Evolutionary conservation across 2,888 invertebrate genomes (phyloP).

Genomic region (Ophion slaviceki): DNA sequence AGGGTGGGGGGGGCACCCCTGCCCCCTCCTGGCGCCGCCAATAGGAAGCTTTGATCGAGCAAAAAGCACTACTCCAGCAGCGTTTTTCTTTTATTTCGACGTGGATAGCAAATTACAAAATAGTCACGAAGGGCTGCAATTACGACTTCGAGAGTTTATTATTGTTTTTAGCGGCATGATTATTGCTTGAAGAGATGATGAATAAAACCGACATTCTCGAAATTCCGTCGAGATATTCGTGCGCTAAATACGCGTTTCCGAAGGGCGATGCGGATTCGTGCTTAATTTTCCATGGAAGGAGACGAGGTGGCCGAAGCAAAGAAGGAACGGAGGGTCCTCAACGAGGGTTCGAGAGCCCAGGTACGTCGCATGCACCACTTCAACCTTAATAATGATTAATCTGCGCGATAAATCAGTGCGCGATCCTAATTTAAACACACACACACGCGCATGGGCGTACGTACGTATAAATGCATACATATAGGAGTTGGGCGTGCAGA

Average conservation of each 20-base stretch:
- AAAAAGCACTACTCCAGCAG: too few species aligned
- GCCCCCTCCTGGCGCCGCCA: too few species aligned
- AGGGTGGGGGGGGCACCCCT: too few species aligned
- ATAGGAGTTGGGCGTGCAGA: slow-evolving; percentile 19
- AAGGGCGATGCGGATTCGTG: not conserved
- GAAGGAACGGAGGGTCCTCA: slow-evolving; percentile 24
- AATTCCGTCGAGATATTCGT: not conserved
- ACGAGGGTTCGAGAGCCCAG: slow-evolving; percentile 17
- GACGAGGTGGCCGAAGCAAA: slow-evolving; percentile 1
- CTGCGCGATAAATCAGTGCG: slow-evolving; percentile 54
- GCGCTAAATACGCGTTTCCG: not conserved
- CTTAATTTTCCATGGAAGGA: not conserved
- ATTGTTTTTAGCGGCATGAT: too few species aligned
- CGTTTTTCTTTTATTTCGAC: too few species aligned
- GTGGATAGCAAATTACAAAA: too few species aligned
- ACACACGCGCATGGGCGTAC: slow-evolving; percentile 5
- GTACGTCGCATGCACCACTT: slow-evolving; percentile 37
- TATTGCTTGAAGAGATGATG: too few species aligned
- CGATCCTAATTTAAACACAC: slow-evolving; percentile 58
- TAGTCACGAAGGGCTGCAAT: too few species aligned
- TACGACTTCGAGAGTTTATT: too few species aligned
- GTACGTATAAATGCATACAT: slow-evolving; percentile 14
- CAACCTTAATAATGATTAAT: slow-evolving; percentile 64
- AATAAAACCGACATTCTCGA: too few species aligned
- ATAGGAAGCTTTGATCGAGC: too few species aligned